phyloP scores from a whole-genome alignment of 2,113 vertebrate genomes.

The Protobothrops mucrosquamatus region DNA sequence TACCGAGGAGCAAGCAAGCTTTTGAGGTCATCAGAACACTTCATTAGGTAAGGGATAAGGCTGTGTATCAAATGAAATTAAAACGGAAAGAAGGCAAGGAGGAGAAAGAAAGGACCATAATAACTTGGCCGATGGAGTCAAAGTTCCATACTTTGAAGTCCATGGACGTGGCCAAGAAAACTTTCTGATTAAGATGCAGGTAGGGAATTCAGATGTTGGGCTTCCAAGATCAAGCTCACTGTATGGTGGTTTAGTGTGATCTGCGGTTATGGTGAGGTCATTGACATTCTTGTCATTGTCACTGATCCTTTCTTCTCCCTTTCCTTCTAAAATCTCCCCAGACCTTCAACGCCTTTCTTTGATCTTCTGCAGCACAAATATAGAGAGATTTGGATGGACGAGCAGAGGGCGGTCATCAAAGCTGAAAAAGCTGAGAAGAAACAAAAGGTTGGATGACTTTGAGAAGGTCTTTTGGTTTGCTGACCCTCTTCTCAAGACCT shows the following conservation, averaged over 20 bases:
- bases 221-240: not conserved
- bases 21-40: not conserved
- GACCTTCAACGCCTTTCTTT: conserved; percentile 76
- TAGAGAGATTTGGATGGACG: conserved; percentile 77
- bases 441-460: conserved; percentile 64
- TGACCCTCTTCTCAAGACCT: not conserved
- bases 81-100: not conserved
- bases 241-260: not conserved
- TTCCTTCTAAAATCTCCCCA: conserved; percentile 47
- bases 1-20: not conserved
- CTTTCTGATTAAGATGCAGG: not conserved
- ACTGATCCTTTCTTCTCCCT: not conserved
- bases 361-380: conserved; percentile 82
- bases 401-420: conserved; percentile 69
- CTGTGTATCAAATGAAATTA: not conserved
- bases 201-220: not conserved
- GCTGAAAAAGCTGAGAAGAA: conserved; percentile 52
- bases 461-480: not conserved
- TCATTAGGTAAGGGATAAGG: not conserved
- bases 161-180: not conserved
- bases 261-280: not conserved
- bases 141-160: not conserved
- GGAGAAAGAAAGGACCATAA: not conserved
- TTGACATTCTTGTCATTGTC: not conserved
- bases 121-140: not conserved